These are phyloP conservation scores for Nebria brevicollis DNA, from an alignment of 2,888 invertebrate genomes.

Conservation along the genomic window DNA sequence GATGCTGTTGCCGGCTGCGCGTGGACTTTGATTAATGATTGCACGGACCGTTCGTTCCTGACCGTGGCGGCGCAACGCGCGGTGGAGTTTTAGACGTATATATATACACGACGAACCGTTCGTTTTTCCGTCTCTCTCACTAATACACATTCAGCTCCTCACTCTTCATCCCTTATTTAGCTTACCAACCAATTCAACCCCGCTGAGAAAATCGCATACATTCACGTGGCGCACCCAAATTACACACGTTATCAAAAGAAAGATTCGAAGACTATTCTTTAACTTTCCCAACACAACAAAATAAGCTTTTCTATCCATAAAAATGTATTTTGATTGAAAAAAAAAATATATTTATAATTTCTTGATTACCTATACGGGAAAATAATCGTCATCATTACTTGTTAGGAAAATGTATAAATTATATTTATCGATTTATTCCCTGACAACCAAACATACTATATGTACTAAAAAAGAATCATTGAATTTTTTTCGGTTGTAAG, in stretches of 20 bases:
- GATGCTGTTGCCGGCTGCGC: slow-evolving; percentile 63
- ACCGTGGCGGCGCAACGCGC: slow-evolving; percentile 32
- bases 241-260: background rate
- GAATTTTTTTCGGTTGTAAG: background rate
- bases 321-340: too few relatives aligned
- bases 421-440: too few relatives aligned
- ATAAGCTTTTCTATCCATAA: too few relatives aligned
- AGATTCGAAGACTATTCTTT: too few relatives aligned
- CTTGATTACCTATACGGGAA: too few relatives aligned
- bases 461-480: background rate
- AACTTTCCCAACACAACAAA: too few relatives aligned
- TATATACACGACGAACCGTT: background rate
- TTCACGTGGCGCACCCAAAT: background rate
- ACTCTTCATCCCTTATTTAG: background rate
- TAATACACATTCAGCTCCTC: background rate
- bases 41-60: slow-evolving; percentile 47
- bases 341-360: too few relatives aligned
- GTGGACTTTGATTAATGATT: slow-evolving; percentile 63
- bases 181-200: background rate
- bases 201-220: background rate
- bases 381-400: too few relatives aligned
- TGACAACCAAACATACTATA: background rate
- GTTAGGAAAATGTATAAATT: too few relatives aligned
- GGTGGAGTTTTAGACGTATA: slow-evolving; percentile 31
- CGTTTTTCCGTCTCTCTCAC: background rate